phyloP scores from a whole-genome alignment of 2,113 vertebrate species.

The Crotalus tigris region DNA sequence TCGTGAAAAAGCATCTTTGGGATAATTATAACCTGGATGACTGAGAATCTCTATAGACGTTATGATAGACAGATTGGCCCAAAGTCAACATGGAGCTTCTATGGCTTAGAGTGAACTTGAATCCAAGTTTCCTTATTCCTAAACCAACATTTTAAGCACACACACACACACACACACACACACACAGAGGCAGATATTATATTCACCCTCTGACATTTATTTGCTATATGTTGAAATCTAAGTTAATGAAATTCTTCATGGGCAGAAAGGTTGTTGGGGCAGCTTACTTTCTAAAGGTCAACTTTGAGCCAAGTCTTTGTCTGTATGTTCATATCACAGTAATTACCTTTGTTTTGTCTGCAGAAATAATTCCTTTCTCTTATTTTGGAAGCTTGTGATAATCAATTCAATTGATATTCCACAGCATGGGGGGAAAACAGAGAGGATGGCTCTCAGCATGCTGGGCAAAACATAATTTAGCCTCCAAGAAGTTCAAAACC shows the following conservation, averaged over 20 bases:
- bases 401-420: neutral
- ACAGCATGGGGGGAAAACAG: neutral
- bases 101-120: neutral
- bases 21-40: too few relatives aligned
- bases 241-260: neutral
- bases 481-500: neutral
- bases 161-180: too few relatives aligned
- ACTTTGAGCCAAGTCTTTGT: neutral
- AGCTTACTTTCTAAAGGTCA: neutral
- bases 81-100: neutral
- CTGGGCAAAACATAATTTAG: neutral
- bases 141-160: neutral
- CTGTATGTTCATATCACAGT: neutral
- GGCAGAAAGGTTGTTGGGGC: neutral
- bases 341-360: neutral
- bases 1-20: too few relatives aligned
- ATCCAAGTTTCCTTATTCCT: neutral
- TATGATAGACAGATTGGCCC: neutral
- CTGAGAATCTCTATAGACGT: too few relatives aligned
- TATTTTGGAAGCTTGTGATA: neutral
- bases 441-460: neutral
- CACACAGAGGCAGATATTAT: neutral
- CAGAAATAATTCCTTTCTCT: neutral
- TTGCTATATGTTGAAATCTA: neutral
- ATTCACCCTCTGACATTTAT: neutral